Conservation (phyloP, 2,888 invertebrate genomes). For the Clistopyga incitator region DNA sequence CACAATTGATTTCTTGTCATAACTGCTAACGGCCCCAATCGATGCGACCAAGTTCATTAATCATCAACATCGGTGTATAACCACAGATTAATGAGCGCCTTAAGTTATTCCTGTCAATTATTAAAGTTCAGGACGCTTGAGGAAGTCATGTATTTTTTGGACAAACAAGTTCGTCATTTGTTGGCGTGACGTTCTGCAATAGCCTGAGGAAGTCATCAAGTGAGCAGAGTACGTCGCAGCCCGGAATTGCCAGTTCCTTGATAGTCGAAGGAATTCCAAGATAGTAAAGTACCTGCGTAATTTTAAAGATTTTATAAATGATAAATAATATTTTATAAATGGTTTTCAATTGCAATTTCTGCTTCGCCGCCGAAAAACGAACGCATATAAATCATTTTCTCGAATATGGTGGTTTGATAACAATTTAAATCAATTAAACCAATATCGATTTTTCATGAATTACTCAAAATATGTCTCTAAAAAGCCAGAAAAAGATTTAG, state of each 20-base stretch:
- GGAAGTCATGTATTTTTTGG: slow-evolving; percentile 4
- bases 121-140: not conserved
- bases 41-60: not conserved
- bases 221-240: slow-evolving; percentile 85
- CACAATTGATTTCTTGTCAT: not conserved
- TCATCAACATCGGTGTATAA: not conserved
- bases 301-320: slow-evolving; percentile 57
- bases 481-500: too few relatives aligned
- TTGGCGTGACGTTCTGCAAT: slow-evolving; percentile 76
- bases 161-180: slow-evolving; percentile 53
- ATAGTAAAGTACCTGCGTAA: slow-evolving; percentile 85
- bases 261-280: slow-evolving; percentile 83
- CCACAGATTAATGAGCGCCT: not conserved
- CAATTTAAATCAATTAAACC: too few relatives aligned
- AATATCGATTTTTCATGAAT: too few relatives aligned
- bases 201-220: slow-evolving; percentile 85
- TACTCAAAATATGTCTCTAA: too few relatives aligned
- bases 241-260: slow-evolving; percentile 83
- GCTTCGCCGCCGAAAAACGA: not conserved
- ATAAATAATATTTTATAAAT: not conserved
- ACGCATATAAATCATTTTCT: not conserved
- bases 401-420: not conserved
- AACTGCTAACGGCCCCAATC: not conserved
- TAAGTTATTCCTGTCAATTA: not conserved
- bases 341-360: not conserved